Conservation (phyloP, 1,140 invertebrate species). For the Penaeus vannamei region DNA sequence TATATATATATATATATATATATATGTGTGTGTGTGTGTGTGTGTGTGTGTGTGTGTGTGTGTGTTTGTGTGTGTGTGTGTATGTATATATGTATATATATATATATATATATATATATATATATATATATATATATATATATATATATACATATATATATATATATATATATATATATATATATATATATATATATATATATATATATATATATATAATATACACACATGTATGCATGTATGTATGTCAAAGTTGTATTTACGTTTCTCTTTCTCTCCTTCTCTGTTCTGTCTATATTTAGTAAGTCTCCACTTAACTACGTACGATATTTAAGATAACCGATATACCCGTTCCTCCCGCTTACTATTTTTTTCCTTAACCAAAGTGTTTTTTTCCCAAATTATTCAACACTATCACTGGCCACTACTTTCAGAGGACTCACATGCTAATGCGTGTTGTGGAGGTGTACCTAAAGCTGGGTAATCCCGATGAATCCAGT, state of each 20-base stretch:
- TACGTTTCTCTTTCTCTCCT: too few relatives aligned
- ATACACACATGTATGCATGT: not conserved
- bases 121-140: not conserved
- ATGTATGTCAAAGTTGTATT: not conserved
- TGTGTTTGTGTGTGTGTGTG: not conserved
- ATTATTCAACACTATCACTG: too few relatives aligned
- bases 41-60: constrained; percentile 13
- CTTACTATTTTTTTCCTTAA: too few relatives aligned
- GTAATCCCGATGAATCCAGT: too few relatives aligned
- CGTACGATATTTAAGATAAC: too few relatives aligned
- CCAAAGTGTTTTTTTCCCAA: too few relatives aligned
- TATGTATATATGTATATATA: not conserved
- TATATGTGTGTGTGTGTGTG: constrained; percentile 16
- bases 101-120: not conserved
- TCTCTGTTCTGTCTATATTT: too few relatives aligned
- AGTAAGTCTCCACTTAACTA: too few relatives aligned
- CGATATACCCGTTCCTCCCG: too few relatives aligned
- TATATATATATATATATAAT: not conserved
- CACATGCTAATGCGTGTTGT: too few relatives aligned
- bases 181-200: not conserved
- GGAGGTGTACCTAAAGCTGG: too few relatives aligned
- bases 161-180: not conserved
- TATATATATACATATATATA: not conserved
- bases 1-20: constrained; percentile 16
- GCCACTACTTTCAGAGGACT: too few relatives aligned